A percentile compares a stretch with the other conserved stretches of the same genome.
Conservation (phyloP, 2,888 invertebrate genomes). For the Epinotia demarniana region DNA sequence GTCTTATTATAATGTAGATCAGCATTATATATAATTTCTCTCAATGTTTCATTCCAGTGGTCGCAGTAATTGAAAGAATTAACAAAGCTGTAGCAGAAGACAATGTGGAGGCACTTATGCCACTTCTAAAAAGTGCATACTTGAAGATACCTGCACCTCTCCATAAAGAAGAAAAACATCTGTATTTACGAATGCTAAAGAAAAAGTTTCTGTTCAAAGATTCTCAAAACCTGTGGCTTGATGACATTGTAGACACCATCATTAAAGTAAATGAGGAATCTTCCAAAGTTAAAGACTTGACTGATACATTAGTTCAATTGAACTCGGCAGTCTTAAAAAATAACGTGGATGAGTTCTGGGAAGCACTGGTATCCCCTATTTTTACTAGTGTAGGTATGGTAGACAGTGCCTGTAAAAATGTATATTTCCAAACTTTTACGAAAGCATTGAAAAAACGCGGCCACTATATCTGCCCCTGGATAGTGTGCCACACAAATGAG, state of each 20-base stretch:
- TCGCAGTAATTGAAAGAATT: conserved; percentile 83
- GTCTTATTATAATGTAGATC: conserved; percentile 14
- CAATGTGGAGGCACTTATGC: conserved; percentile 77
- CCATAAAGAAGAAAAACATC: conserved; percentile 77
- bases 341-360: conserved; percentile 71
- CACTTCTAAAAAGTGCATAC: conserved; percentile 76
- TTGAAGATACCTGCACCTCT: conserved; percentile 73
- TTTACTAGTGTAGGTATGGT: conserved; percentile 60
- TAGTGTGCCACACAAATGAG: conserved; percentile 79
- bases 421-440: conserved; percentile 80
- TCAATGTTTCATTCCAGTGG: conserved; percentile 71
- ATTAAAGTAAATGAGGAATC: conserved; percentile 80
- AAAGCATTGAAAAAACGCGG: conserved; percentile 75
- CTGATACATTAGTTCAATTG: conserved; percentile 74
- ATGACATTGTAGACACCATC: conserved; percentile 81
- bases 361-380: conserved; percentile 63
- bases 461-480: conserved; percentile 79
- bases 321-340: conserved; percentile 76
- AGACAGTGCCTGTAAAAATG: conserved; percentile 71
- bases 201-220: conserved; percentile 80
- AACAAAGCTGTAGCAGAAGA: conserved; percentile 85
- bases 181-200: conserved; percentile 83
- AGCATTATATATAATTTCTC: conserved; percentile 1
- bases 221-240: conserved; percentile 85
- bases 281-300: conserved; percentile 75